Evolutionary conservation across 2,888 invertebrate species (phyloP), one percentile per base, ranked within the genome.

Genomic region (Parochlus steinenii): DNA sequence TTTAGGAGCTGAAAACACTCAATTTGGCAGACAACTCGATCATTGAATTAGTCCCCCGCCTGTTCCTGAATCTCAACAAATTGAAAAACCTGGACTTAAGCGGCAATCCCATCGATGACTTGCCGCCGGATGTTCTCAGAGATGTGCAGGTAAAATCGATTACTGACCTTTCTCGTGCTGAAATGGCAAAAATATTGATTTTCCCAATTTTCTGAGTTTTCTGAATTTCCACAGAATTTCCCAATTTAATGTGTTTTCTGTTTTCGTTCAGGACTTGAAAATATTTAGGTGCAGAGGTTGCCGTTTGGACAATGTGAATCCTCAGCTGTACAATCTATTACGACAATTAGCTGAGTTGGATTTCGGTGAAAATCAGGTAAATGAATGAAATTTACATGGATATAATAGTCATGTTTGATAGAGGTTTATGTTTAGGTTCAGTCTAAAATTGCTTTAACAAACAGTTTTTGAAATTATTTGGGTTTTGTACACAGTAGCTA

Each of bases 71-170:
- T 65, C 61, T 85, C 37, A 71, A 69, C 31, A 76, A 75, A 51
- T 64, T 85, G 43, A 67, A 68, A 46, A 64, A 67, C 51, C 62
- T 85, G 43, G 77, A 81, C 56, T 59, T 85, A 44, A 79, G 79
- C 54, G 68, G 71, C 44, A 85, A 85, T 59, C 72, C 74, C 30
- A 56, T 83, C 32, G 60, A 65, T 33, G 77, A 81, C 49, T 63
- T 85, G 39, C 71, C 73, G 48, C 79, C 81, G 7, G 82, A 82
- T 58, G 76, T 77, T 31, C 79, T 80, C 56, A 77, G 75, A 51
- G 80, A 80, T 57, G 61, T 70, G 44, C 62, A 65, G 56, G 69
- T 70, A 53, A 23, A 12, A 28, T 17, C 17, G 22, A 27, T 22
- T 22, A 22, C 8, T 22, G 22, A 22, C 6, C 7, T 22, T 22